Conservation (phyloP, 2,888 invertebrate genomes). For the Stenolophus ochropezus region DNA sequence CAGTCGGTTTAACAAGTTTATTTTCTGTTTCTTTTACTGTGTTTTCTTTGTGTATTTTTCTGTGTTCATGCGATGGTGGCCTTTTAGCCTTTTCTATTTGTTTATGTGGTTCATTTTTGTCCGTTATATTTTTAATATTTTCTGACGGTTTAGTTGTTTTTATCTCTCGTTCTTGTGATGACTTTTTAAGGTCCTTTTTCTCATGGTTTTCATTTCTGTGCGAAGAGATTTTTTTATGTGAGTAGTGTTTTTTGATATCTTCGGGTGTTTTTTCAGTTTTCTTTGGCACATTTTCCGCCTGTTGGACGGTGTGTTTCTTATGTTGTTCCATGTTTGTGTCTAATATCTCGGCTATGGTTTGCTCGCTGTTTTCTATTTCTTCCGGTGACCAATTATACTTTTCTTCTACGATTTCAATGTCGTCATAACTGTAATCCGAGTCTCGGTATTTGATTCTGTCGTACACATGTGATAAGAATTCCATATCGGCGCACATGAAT, state of each 20-base stretch:
- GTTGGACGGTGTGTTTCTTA: background rate
- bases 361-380: background rate
- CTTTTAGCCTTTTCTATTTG: too few relatives aligned
- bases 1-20: too few relatives aligned
- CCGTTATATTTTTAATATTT: too few relatives aligned
- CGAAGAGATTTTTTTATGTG: background rate
- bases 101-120: too few relatives aligned
- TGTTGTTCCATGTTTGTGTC: background rate
- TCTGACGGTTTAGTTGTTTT: background rate
- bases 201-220: too few relatives aligned
- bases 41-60: too few relatives aligned
- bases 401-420: background rate
- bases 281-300: background rate
- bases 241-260: background rate
- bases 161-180: background rate
- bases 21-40: too few relatives aligned
- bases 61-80: too few relatives aligned
- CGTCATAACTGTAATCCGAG: background rate
- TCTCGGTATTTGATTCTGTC: background rate
- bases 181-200: too few relatives aligned
- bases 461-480: background rate
- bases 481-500: background rate
- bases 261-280: background rate
- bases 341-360: background rate
- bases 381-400: background rate